These are phyloP conservation scores for Papilio elwesi DNA, from an alignment of 2,888 invertebrate species.

Conservation along the genomic window DNA sequence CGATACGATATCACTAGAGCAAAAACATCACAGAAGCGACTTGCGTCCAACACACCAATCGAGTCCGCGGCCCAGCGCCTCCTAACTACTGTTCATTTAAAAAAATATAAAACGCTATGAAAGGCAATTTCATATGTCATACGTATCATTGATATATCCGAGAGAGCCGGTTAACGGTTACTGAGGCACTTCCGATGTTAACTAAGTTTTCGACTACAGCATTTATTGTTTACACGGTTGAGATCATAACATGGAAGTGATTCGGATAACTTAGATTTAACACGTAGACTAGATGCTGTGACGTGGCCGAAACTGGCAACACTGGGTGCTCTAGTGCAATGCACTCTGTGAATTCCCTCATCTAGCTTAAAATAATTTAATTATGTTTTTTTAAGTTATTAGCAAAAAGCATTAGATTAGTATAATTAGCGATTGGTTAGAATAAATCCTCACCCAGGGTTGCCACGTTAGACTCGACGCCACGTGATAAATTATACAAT, in stretches of 20 bases:
- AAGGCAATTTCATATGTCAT: conserved; percentile 70
- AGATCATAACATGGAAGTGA: conserved; percentile 63
- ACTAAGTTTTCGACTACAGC: conserved; percentile 42
- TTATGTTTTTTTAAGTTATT: neutral
- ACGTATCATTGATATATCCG: conserved; percentile 62
- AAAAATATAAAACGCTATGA: conserved; percentile 80
- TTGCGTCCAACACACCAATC: conserved; percentile 66
- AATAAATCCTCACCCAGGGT: conserved; percentile 11
- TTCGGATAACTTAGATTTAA: conserved; percentile 38
- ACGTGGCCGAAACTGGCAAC: conserved; percentile 41
- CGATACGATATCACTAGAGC: conserved; percentile 66
- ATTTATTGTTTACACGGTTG: conserved; percentile 52
- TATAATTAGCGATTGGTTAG: conserved; percentile 5
- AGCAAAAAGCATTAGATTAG: conserved; percentile 14
- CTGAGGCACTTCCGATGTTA: conserved; percentile 75
- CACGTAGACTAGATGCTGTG: conserved; percentile 57
- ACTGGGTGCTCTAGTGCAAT: conserved; percentile 38
- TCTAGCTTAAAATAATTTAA: neutral
- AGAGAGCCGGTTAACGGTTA: conserved; percentile 62
- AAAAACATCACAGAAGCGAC: conserved; percentile 79
- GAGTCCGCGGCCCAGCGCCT: conserved; percentile 60
- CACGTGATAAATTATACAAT: neutral
- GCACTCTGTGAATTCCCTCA: conserved; percentile 16
- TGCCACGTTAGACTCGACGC: conserved; percentile 22
- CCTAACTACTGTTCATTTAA: conserved; percentile 63